Base-by-base conservation (phyloP, 2,888 invertebrate genomes). In the Aplocera efformata region DNA sequence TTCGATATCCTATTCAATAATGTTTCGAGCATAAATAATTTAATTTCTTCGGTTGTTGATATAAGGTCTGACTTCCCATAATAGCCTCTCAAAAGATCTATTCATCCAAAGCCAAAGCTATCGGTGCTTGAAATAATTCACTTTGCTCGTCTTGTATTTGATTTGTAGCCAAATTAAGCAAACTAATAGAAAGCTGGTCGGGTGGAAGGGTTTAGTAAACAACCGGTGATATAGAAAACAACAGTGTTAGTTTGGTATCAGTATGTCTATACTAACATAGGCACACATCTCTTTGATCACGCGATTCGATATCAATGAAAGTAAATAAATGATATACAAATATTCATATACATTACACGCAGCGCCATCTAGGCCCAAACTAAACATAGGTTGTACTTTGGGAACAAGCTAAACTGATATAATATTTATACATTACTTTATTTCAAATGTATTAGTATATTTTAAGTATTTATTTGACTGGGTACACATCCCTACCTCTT, bases 151-250 rank as follows among this genome's bases (percentile, higher is more conserved):
- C 35, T 55, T 51, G 48, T 58, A 53, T 58, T 60, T 60, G 57
- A 60, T 66, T 65, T 56, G 47, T 41, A 42, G 33, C 44, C 39
- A 53, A 53, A 63, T 58, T 57, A 56, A 54, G 45, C 44, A 50
- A 52, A 59, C 58, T 59, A 50, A n/a, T 43, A 50, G 36, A 53
- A 56, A 57, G 50, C 53, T 43, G 34, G 41, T 48, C 49, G 53
- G 36, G 45, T 37, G 59, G 36, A 60, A 66, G 57, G 56, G 54
- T 53, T 58, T 41, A 49, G 48, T 48, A 53, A 60, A 58, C 55
- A 60, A 51, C 40, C 47, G 32, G 34, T 40, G 38, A 39, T 47
- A 54, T 40, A 53, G 45, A 38, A 35, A 41, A 36, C 36, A 26
- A 21, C 13, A 1, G 22, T 17, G 6, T 32, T 29, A 25, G 8